Evolutionary conservation across 2,113 vertebrate genomes (phyloP).

Genomic region (Atrichornis clamosus): DNA sequence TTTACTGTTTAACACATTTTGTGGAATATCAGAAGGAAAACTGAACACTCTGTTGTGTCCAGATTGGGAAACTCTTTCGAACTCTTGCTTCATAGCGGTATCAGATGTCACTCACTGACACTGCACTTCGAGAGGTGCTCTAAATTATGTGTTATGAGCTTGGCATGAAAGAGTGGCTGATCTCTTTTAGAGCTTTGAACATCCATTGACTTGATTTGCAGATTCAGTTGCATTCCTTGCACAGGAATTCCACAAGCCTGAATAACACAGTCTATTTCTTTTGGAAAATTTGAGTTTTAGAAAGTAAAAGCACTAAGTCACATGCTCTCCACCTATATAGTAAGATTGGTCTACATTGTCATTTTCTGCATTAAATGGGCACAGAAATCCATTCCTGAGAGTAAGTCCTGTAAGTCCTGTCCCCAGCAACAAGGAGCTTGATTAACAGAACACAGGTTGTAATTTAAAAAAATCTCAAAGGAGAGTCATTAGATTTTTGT

Average conservation of each 20-base stretch:
- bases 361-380: not conserved
- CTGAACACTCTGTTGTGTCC: not conserved
- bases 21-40: not conserved
- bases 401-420: not conserved
- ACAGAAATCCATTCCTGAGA: not conserved
- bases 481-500: conserved; percentile 2
- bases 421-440: not conserved
- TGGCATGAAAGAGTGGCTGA: not conserved
- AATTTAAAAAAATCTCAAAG: not conserved
- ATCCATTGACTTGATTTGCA: not conserved
- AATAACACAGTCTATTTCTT: not conserved
- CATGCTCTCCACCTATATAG: not conserved
- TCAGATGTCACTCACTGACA: not conserved
- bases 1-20: not conserved
- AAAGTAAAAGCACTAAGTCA: not conserved
- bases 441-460: not conserved
- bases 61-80: not conserved
- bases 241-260: not conserved
- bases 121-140: not conserved
- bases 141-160: not conserved
- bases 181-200: not conserved
- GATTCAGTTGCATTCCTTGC: not conserved
- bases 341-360: not conserved
- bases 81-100: not conserved
- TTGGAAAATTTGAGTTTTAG: not conserved